These are phyloP conservation scores for Caenorhabditis sinica DNA, from an alignment of 2,888 invertebrate genomes.

Conservation along the genomic window DNA sequence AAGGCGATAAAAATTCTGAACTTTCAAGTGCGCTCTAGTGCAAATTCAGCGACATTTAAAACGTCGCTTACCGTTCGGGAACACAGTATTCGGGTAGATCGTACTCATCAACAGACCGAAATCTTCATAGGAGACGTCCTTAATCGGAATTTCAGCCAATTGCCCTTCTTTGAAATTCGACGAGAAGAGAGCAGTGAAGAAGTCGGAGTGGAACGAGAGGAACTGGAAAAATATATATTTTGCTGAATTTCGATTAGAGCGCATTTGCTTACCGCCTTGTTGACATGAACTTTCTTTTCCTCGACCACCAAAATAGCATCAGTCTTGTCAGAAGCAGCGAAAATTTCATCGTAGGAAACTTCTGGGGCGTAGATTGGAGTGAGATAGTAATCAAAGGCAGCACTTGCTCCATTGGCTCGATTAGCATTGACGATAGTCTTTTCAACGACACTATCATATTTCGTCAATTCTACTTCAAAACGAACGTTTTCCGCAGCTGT, in stretches of 20 bases:
- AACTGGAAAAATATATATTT: constrained; percentile 30
- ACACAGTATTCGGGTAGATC: background rate
- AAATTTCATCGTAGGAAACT: background rate
- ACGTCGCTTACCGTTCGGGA: constrained; percentile 7
- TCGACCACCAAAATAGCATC: constrained; percentile 8
- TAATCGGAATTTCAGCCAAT: constrained; percentile 6
- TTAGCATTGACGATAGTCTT: too few relatives aligned
- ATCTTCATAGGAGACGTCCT: constrained; percentile 11
- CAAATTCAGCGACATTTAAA: background rate
- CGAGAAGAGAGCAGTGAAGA: constrained; percentile 13
- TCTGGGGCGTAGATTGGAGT: background rate
- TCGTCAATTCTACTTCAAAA: too few relatives aligned
- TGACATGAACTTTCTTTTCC: constrained; percentile 3
- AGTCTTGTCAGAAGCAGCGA: background rate
- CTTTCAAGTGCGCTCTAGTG: too few relatives aligned
- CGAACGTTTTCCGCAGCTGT: too few relatives aligned
- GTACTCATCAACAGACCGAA: background rate
- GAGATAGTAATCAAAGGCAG: too few relatives aligned
- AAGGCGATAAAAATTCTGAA: too few relatives aligned
- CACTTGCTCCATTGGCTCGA: too few relatives aligned
- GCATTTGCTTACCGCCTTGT: background rate
- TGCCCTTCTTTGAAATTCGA: constrained; percentile 20
- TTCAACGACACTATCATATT: too few relatives aligned
- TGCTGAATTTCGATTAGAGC: too few relatives aligned
- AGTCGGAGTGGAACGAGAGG: constrained; percentile 22